phyloP scores from a whole-genome alignment of 2,113 vertebrate genomes.

The Stomatorhinus ivindoensis region DNA sequence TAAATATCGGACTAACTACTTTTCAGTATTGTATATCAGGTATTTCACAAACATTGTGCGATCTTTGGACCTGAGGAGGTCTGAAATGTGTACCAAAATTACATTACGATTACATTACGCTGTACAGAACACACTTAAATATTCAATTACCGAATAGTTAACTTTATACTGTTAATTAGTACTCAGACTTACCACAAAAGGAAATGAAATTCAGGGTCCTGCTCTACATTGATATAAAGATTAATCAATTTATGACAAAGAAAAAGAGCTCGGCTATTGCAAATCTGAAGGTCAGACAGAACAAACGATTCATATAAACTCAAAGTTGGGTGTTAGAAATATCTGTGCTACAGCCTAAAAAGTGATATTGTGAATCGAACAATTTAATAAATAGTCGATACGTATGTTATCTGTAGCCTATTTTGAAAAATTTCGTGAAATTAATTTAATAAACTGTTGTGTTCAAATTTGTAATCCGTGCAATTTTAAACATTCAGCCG shows the following conservation, averaged over 20 bases:
- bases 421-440: background rate
- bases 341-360: constrained; percentile 10
- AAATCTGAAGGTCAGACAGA: background rate
- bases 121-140: background rate
- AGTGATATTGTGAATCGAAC: background rate
- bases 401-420: background rate
- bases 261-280: background rate
- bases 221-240: background rate
- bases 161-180: background rate
- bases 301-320: background rate
- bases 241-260: background rate
- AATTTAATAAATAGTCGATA: background rate
- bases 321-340: background rate
- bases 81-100: constrained; percentile 13
- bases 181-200: background rate
- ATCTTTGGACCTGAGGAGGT: constrained; percentile 3
- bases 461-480: background rate
- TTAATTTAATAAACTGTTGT: background rate
- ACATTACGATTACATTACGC: background rate
- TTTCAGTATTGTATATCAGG: background rate
- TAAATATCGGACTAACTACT: constrained; percentile 6
- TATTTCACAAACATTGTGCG: constrained; percentile 15
- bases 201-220: background rate
- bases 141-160: background rate
- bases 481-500: background rate